phyloP scores from a whole-genome alignment of 1,140 invertebrate genomes.

The Bilobella aurantiaca region DNA sequence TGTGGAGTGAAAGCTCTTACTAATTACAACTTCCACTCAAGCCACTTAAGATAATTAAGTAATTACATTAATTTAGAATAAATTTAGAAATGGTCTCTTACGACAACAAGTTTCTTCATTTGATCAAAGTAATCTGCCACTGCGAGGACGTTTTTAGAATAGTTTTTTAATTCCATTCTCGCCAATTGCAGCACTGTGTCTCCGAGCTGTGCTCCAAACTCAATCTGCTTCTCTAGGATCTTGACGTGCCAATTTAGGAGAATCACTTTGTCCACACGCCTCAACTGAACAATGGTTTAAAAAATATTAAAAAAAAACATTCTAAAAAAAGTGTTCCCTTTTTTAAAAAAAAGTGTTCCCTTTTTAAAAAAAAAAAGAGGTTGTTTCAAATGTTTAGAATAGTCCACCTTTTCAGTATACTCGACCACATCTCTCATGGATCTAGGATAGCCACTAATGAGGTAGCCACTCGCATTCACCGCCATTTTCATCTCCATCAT shows the following conservation, averaged over 20 bases:
- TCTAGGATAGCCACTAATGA: slow-evolving; percentile 90
- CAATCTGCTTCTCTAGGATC: slow-evolving; percentile 72
- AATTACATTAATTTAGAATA: too few relatives aligned
- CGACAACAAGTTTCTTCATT: slow-evolving; percentile 66
- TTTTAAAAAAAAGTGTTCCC: background rate
- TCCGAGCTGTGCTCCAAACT: slow-evolving; percentile 75
- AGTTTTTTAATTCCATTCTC: slow-evolving; percentile 75
- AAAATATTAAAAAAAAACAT: background rate
- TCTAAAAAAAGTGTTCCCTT: background rate
- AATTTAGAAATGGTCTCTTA: too few relatives aligned
- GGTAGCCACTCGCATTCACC: slow-evolving; percentile 75
- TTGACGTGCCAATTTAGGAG: slow-evolving; percentile 74
- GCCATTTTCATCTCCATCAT: slow-evolving; percentile 91
- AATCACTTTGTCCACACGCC: slow-evolving; percentile 71
- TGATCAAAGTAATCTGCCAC: slow-evolving; percentile 82
- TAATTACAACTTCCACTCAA: too few relatives aligned
- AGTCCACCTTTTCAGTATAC: slow-evolving; percentile 70
- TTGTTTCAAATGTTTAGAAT: background rate
- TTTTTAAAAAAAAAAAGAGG: background rate
- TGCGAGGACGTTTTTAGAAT: slow-evolving; percentile 76
- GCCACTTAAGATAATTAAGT: too few relatives aligned
- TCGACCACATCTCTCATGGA: slow-evolving; percentile 82
- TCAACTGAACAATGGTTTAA: slow-evolving; percentile 52
- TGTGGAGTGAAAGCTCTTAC: too few relatives aligned
- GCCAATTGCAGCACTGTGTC: slow-evolving; percentile 74